Evolutionary conservation across 2,113 vertebrate species (phyloP).

Genomic region (Antennarius striatus): DNA sequence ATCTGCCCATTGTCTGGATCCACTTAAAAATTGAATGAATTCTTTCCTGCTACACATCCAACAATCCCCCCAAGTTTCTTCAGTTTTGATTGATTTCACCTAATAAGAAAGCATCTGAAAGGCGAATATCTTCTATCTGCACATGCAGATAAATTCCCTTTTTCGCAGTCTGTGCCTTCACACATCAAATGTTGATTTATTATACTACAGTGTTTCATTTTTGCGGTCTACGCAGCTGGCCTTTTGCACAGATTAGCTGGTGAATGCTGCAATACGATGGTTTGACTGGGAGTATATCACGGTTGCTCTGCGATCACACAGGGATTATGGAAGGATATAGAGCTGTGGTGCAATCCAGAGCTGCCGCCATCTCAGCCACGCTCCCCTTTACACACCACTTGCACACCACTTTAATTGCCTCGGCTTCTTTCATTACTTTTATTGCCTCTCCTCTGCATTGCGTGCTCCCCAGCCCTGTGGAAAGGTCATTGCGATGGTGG

Average conservation of each 20-base stretch:
- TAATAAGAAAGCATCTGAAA: no score
- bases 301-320: slow-evolving; percentile 75
- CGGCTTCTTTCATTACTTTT: slow-evolving; percentile 83
- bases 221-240: slow-evolving; percentile 15
- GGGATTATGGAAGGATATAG: slow-evolving; percentile 79
- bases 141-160: no score
- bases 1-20: no score
- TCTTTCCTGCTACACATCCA: no score
- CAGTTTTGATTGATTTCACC: no score
- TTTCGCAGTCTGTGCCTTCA: no score
- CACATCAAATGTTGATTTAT: no score
- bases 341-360: slow-evolving; percentile 71
- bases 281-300: slow-evolving; percentile 75
- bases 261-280: slow-evolving; percentile 73
- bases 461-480: slow-evolving; percentile 73
- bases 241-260: slow-evolving; percentile 71
- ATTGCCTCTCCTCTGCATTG: slow-evolving; percentile 81
- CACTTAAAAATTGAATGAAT: no score
- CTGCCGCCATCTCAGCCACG: slow-evolving; percentile 75
- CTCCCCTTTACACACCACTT: slow-evolving; percentile 59
- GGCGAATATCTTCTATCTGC: no score
- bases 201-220: no score
- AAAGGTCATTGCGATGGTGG: slow-evolving; percentile 79
- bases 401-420: slow-evolving; percentile 82
- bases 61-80: no score